A percentile compares a stretch with the other conserved stretches of the same genome.
Evolutionary conservation across 2,797 vertebrate species (phyloP).

Genomic region (Dryobates pubescens): DNA sequence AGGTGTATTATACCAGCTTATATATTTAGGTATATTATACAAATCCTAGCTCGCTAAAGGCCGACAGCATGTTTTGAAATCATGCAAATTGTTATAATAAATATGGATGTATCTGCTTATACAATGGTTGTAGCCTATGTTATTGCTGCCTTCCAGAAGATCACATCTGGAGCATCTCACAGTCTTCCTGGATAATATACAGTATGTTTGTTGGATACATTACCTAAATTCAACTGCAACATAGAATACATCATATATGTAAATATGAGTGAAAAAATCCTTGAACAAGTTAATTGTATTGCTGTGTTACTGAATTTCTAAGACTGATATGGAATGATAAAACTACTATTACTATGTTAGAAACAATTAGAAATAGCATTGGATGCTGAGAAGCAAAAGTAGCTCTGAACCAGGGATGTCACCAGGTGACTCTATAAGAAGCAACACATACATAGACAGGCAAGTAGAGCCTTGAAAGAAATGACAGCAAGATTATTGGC

Average conservation of each 20-base stretch:
- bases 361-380: neutral
- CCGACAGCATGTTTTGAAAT: neutral
- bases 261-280: neutral
- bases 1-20: neutral
- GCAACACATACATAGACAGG: neutral
- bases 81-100: neutral
- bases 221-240: neutral
- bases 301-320: neutral
- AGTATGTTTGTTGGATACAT: neutral
- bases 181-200: neutral
- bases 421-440: neutral
- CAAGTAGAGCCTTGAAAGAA: neutral
- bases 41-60: neutral
- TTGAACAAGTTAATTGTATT: neutral
- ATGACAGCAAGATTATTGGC: neutral
- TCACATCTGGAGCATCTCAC: neutral
- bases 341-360: neutral
- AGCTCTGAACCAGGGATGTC: neutral
- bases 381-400: neutral
- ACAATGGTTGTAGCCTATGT: neutral
- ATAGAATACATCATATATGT: neutral
- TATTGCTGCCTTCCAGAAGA: neutral
- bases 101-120: neutral
- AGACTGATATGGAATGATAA: neutral
- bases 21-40: neutral